Base-by-base conservation (phyloP, 2,888 invertebrate species). In the Cheilosia urbana region DNA sequence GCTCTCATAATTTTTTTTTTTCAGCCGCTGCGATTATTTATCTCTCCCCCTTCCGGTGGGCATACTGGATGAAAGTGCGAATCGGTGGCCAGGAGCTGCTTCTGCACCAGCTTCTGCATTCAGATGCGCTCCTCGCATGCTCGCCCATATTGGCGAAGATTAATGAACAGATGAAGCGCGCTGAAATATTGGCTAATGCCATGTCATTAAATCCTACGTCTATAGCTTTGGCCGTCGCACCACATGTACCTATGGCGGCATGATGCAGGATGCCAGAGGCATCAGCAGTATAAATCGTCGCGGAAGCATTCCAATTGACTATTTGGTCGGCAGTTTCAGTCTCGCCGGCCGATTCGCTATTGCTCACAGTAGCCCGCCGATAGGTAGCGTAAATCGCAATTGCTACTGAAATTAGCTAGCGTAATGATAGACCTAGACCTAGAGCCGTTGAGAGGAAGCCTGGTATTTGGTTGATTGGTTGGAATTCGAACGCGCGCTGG, bases 121-220 rank as follows among this genome's bases (percentile, higher is more conserved):
- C 47, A 53, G 73, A 21, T 57, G 73, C 57, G 37, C 40, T 17
- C 47, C 17, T 47, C 30, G 30, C 17, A 17, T 47, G 15, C 53
- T 40, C 79, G 45, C 63, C 62, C 62, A 66, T 77, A 73, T 53
- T 37, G 63, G 42, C 53, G n/a, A 80, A 79, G 84, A 84, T 87
- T 84, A 87, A 87, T 87, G 87, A 77, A 81, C 77, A 84, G 80
- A 73, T 84, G 84, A 87, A 80, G 76, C 75, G 84, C 84, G 80
- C 69, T 87, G 87, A 87, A 87, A 87, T 84, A 87, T 84, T 87
- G 87, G 77, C 80, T 84, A 87, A 84, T 87, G 87, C 73, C 77
- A 87, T 87, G 72, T 84, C 84, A 87, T 87, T 87, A 87, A 84
- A 77, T 69, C 69, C 63, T 57, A 63, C 80, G 60, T 84, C 84